Conservation (phyloP, 2,113 vertebrate species). For the Aegithalos caudatus region DNA sequence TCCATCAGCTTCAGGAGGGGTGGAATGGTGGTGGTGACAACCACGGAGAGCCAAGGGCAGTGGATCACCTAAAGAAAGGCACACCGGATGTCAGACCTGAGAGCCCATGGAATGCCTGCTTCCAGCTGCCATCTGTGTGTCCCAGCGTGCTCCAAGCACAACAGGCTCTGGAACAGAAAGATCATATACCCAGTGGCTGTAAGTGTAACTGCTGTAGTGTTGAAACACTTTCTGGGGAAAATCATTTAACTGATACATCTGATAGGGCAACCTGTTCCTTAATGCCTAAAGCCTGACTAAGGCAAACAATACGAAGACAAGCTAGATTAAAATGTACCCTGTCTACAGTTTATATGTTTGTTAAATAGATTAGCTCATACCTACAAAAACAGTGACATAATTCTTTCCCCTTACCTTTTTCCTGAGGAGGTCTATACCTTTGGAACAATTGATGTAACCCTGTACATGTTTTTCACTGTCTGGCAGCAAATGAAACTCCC, state of each 20-base stretch:
- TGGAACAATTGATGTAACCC: not conserved
- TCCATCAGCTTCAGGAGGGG: not conserved
- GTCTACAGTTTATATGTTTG: not conserved
- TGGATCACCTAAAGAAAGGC: not conserved
- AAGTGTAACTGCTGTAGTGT: not conserved
- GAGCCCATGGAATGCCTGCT: not conserved
- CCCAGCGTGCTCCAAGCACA: not conserved
- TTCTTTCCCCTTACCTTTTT: not conserved
- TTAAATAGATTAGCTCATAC: not conserved
- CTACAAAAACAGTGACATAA: not conserved
- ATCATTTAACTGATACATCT: not conserved
- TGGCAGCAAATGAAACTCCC: slow-evolving; percentile 21
- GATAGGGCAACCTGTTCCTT: not conserved
- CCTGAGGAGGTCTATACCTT: not conserved
- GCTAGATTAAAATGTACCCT: not conserved
- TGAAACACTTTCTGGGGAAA: not conserved
- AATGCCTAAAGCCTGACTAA: not conserved
- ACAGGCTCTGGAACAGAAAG: not conserved
- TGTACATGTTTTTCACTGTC: not conserved
- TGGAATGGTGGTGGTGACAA: not conserved
- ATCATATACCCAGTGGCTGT: not conserved
- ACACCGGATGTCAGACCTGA: not conserved
- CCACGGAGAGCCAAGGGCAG: not conserved
- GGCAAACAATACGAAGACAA: not conserved
- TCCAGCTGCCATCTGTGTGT: not conserved